These are phyloP conservation scores for Cossypha heuglini DNA, from an alignment of 2,797 vertebrate genomes.

Conservation along the genomic window DNA sequence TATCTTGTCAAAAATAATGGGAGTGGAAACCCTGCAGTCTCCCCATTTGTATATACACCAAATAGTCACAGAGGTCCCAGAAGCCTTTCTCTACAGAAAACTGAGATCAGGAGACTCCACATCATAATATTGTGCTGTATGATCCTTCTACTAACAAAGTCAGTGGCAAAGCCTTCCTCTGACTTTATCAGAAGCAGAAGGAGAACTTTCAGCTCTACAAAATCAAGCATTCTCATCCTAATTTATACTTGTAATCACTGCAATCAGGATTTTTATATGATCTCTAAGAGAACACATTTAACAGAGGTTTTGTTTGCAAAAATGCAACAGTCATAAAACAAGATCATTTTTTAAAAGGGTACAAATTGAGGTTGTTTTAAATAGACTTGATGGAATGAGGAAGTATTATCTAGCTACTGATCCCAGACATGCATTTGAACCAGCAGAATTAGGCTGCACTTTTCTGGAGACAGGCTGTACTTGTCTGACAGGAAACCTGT, in stretches of 20 bases:
- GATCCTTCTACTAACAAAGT: not conserved
- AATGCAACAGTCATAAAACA: not conserved
- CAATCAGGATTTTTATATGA: constrained; percentile 44
- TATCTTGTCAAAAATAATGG: constrained; percentile 27
- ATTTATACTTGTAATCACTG: not conserved
- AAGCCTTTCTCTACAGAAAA: not conserved
- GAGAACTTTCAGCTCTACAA: not conserved
- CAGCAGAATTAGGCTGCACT: not conserved
- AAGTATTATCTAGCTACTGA: not conserved
- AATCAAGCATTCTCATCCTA: not conserved
- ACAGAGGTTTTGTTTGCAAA: not conserved
- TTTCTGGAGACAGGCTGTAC: not conserved
- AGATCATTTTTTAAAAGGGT: not conserved
- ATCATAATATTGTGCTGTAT: not conserved
- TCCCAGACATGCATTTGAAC: not conserved
- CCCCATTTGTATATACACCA: not conserved
- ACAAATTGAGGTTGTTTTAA: not conserved
- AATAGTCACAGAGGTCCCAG: not conserved
- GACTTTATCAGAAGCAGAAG: not conserved
- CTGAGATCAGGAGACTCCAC: not conserved
- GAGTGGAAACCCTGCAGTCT: not conserved
- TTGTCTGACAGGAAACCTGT: not conserved
- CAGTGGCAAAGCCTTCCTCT: not conserved
- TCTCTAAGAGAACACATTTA: not conserved
- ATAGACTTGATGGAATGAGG: not conserved